Evolutionary conservation across 2,113 vertebrate species (phyloP).

Genomic region (Drymodes brunneopygia): DNA sequence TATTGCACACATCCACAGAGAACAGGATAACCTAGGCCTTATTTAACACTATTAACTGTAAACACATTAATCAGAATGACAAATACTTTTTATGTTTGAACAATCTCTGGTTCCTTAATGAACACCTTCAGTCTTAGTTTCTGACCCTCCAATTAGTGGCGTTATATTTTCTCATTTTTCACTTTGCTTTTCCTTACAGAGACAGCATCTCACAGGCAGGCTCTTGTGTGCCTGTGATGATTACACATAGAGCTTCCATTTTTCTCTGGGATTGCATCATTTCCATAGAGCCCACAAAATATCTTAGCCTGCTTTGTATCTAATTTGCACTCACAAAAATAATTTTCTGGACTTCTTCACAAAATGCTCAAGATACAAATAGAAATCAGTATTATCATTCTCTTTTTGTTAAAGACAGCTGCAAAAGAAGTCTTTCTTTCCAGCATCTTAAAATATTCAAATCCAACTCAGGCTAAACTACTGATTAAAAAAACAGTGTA

Average conservation of each 20-base stretch:
- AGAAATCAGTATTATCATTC: background rate
- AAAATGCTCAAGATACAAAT: background rate
- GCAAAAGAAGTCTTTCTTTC: background rate
- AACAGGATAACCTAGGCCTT: background rate
- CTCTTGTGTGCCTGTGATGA: background rate
- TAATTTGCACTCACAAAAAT: background rate
- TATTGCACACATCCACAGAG: background rate
- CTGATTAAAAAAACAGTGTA: background rate
- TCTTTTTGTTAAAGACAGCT: background rate
- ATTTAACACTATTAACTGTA: background rate
- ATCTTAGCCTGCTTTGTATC: background rate
- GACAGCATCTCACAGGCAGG: background rate
- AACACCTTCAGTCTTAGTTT: background rate
- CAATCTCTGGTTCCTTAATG: background rate
- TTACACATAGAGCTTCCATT: background rate
- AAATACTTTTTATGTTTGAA: background rate
- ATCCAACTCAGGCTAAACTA: background rate
- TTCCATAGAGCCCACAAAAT: background rate
- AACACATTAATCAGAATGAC: rapidly evolving
- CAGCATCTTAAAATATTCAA: background rate
- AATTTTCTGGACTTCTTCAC: constrained; percentile 13
- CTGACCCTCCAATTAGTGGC: rapidly evolving
- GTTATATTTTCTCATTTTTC: background rate
- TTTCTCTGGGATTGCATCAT: background rate
- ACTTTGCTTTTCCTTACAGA: background rate